These are phyloP conservation scores for Xenops minutus DNA, from an alignment of 2,797 vertebrate species.

Conservation along the genomic window DNA sequence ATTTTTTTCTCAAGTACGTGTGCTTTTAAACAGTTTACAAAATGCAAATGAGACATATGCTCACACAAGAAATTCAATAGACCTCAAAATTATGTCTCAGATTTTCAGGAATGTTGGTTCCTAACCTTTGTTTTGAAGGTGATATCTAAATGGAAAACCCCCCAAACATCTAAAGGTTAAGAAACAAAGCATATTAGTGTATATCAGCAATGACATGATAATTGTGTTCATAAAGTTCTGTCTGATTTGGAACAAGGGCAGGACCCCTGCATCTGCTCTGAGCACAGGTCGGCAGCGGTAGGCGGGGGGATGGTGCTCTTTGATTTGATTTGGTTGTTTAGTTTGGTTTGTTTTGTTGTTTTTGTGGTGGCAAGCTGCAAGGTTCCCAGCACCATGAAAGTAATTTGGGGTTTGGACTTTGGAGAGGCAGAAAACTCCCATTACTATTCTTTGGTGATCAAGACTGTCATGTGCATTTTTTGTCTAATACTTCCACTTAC, in stretches of 20 bases:
- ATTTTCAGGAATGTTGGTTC: background rate
- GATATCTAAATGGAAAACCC: background rate
- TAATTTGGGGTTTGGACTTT: background rate
- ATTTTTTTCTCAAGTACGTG: background rate
- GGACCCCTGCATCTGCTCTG: background rate
- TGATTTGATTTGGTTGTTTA: background rate
- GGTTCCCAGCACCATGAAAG: background rate
- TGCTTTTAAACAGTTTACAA: background rate
- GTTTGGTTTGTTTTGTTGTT: background rate
- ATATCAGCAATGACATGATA: background rate
- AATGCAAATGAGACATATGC: background rate
- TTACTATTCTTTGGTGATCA: background rate
- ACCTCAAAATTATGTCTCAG: background rate
- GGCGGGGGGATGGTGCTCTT: too few species aligned
- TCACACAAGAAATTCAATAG: background rate
- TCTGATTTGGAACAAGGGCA: background rate
- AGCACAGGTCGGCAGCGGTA: background rate
- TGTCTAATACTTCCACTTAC: background rate
- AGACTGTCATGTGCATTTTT: background rate
- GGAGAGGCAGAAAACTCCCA: background rate
- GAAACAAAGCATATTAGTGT: background rate
- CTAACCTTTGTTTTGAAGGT: background rate
- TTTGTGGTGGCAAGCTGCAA: background rate
- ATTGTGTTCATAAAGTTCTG: background rate
- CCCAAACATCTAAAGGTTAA: background rate